phyloP scores from a whole-genome alignment of 2,113 vertebrate species.

The Zapornia atra region DNA sequence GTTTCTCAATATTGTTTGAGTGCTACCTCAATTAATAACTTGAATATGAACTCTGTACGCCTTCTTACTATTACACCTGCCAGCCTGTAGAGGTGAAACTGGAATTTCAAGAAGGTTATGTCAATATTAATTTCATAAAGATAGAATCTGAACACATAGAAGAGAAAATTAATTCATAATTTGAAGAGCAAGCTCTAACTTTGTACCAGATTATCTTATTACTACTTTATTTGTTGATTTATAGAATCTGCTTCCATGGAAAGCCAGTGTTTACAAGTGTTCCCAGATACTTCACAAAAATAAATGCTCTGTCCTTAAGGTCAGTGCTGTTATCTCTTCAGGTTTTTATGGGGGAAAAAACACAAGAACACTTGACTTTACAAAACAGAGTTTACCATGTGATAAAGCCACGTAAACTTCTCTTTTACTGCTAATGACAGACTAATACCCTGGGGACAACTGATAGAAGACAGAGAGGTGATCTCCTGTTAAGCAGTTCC shows the following conservation, averaged over 20 bases:
- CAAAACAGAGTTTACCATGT: neutral
- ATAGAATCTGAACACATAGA: neutral
- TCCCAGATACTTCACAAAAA: neutral
- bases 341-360: neutral
- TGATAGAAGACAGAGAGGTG: neutral
- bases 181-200: neutral
- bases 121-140: neutral
- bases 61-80: neutral
- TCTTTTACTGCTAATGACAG: neutral
- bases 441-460: neutral
- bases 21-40: neutral
- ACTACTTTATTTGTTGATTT: neutral
- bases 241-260: neutral
- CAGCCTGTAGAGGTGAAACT: neutral
- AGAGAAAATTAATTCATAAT: neutral
- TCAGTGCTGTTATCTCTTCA: neutral
- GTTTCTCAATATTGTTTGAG: neutral
- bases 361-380: neutral
- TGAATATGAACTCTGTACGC: neutral
- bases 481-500: neutral
- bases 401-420: neutral
- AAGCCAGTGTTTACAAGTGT: neutral
- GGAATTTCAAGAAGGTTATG: neutral
- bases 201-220: neutral
- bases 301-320: neutral